Evolutionary conservation across 1,140 invertebrate species (phyloP).

Genomic region (Saccostrea glomerata): DNA sequence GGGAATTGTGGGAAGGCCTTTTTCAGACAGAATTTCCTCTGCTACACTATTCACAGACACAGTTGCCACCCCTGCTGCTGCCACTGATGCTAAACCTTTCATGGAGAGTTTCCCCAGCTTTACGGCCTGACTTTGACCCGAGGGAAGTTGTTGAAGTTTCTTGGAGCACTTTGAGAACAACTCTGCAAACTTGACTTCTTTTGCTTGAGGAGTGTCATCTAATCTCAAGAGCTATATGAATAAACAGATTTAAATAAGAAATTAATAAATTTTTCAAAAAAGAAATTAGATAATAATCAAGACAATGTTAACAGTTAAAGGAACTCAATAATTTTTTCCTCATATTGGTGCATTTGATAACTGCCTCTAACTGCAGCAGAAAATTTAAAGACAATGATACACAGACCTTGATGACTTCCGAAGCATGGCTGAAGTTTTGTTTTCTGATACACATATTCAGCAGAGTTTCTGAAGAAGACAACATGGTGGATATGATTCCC

Average conservation of each 20-base stretch:
- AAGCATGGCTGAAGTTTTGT: conserved; percentile 69
- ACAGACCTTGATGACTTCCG: conserved; percentile 75
- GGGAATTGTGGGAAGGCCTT: conserved; percentile 63
- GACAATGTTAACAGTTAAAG: neutral
- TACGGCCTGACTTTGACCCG: neutral
- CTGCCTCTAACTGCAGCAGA: neutral
- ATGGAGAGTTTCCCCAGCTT: conserved; percentile 65
- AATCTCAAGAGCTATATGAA: conserved; percentile 67
- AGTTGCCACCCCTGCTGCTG: conserved; percentile 73
- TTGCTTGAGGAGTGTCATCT: conserved; percentile 66
- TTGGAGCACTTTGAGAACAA: conserved; percentile 63
- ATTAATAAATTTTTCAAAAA: neutral
- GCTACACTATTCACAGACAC: conserved; percentile 69
- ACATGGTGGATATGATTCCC: conserved; percentile 72
- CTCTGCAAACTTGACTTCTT: conserved; percentile 72
- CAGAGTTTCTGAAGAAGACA: conserved; percentile 70
- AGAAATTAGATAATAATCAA: neutral
- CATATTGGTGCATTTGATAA: neutral
- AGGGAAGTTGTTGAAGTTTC: conserved; percentile 59
- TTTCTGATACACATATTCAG: conserved; percentile 73
- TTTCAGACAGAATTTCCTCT: conserved; percentile 69
- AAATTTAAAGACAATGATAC: neutral
- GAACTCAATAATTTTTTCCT: neutral
- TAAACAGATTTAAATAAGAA: neutral
- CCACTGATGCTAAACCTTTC: conserved; percentile 68